Conservation (phyloP, 2,888 invertebrate species). For the Eremobia ochroleuca region DNA sequence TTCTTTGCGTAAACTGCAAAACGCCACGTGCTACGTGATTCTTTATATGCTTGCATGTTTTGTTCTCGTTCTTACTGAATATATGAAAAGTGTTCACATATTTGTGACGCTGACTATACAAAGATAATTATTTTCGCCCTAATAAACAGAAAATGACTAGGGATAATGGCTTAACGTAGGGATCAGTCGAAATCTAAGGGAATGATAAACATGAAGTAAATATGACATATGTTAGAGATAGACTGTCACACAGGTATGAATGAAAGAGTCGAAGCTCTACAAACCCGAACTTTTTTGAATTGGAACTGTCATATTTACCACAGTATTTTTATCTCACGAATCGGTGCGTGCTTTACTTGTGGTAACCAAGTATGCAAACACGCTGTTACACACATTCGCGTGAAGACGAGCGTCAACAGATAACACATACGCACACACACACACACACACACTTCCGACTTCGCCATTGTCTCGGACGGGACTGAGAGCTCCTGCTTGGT, state of each 20-base stretch:
- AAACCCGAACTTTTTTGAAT: too few species aligned
- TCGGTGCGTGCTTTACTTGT: neutral
- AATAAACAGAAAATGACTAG: conserved; percentile 51
- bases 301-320: neutral
- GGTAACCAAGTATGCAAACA: neutral
- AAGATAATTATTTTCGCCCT: neutral
- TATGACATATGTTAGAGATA: conserved; percentile 2
- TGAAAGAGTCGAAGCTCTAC: too few species aligned
- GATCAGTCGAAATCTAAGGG: conserved; percentile 42
- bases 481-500: neutral
- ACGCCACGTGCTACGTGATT: neutral
- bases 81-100: conserved; percentile 2
- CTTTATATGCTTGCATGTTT: neutral
- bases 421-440: neutral
- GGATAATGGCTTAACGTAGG: conserved; percentile 29
- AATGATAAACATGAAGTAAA: conserved; percentile 24
- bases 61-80: neutral
- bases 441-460: neutral
- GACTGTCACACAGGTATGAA: neutral
- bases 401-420: neutral
- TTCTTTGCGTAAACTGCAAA: too few species aligned
- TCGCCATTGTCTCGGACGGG: neutral
- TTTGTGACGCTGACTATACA: conserved; percentile 21
- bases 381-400: neutral
- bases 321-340: neutral